Evolutionary conservation across 2,888 invertebrate species (phyloP).

Genomic region (Apoderus coryli): DNA sequence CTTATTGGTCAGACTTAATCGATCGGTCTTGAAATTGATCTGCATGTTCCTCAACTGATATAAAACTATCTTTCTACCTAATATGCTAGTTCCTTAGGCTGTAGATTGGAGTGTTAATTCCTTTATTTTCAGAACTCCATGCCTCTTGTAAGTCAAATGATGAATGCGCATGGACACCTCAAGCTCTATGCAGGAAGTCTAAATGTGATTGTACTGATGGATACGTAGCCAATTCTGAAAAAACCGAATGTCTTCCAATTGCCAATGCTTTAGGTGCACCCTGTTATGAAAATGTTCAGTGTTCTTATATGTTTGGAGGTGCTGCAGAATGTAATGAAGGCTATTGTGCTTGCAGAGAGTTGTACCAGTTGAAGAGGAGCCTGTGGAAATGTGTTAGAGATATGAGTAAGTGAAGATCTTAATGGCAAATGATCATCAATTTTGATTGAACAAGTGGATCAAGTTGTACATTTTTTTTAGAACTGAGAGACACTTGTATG

Average conservation of each 20-base stretch:
- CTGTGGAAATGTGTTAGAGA: constrained; percentile 22
- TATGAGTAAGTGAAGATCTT: constrained; percentile 18
- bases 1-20: too few species aligned
- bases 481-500: constrained; percentile 21
- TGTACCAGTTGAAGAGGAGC: constrained; percentile 19
- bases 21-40: too few species aligned
- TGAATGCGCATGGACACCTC: constrained; percentile 22
- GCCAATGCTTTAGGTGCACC: constrained; percentile 17
- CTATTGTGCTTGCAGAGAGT: constrained; percentile 22
- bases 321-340: constrained; percentile 20
- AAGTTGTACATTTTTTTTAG: constrained; percentile 20
- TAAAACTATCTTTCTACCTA: too few species aligned
- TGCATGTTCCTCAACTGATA: too few species aligned
- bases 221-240: constrained; percentile 14
- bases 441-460: not conserved
- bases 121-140: constrained; percentile 21
- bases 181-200: constrained; percentile 19
- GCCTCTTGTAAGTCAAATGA: constrained; percentile 18
- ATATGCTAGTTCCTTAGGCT: too few species aligned
- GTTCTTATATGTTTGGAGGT: constrained; percentile 19
- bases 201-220: constrained; percentile 21
- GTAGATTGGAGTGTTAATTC: too few species aligned
- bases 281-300: constrained; percentile 24
- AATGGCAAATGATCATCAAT: not conserved
- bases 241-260: constrained; percentile 20